Base-by-base conservation (phyloP, 2,888 invertebrate genomes). In the Lasius fuliginosus region DNA sequence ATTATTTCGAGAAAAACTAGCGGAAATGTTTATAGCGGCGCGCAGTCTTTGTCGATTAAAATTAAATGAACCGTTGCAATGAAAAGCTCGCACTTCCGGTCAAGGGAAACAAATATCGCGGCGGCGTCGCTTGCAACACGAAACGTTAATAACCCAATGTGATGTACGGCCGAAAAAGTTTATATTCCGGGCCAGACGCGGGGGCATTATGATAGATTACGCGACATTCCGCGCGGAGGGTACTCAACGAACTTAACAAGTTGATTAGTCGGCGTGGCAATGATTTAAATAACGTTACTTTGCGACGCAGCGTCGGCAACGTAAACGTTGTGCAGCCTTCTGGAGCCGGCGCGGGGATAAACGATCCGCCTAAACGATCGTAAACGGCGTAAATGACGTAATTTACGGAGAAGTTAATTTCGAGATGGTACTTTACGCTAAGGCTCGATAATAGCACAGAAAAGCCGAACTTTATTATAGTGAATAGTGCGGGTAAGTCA, bases 161-260 rank as follows among this genome's bases (percentile, higher is more conserved):
- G 85, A 88, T 85, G 81, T 84, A 88, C 64, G 86, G 69, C 65
- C 82, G 58, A 87, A 84, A 23, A 88, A 86, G 86, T 88, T 88
- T 67, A 76, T 85, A 82, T 79, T 83, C 77, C 33, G 42, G 53
- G 53, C 68, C 40, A 73, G 67, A 83, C 67, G 68, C 67, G 76
- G 11, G 42, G 71, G 67, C 83, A 64, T 71, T 71, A 68, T 85
- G 87, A 88, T 88, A 86, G 86, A 88, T 88, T 82, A 82, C 53
- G 81, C 56, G 65, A 69, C 86, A 83, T 58, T 86, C 83, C 64
- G 68, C 64, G 56, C 69, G 71, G 58, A 83, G 82, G 68, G 15
- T 71, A 53, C 74, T 46, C 58, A 67, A 64, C 76, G 76, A 68
- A 60, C 62, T 85, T 82, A 87, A 87, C 82, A 74, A 77, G 86